These are phyloP conservation scores for Caretta caretta DNA, from an alignment of 2,113 vertebrate species.

Conservation along the genomic window DNA sequence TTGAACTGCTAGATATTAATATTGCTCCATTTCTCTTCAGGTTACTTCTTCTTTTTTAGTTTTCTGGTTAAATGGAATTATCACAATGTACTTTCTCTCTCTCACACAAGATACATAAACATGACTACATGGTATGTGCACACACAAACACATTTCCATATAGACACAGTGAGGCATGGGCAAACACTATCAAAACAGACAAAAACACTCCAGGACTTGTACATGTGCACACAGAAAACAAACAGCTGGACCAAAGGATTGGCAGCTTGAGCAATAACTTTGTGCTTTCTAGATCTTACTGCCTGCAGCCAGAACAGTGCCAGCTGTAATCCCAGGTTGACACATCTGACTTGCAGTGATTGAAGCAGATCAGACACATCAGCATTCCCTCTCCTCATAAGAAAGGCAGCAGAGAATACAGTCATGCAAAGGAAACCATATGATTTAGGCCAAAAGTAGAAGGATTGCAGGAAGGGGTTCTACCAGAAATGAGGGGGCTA, in stretches of 20 bases:
- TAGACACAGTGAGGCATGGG: not conserved
- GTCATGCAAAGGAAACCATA: not conserved
- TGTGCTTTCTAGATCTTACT: constrained; percentile 53
- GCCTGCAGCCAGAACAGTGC: constrained; percentile 48
- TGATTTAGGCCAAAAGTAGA: not conserved
- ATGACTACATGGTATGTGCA: not conserved
- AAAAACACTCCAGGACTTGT: not conserved
- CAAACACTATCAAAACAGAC: not conserved
- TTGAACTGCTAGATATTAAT: constrained; percentile 1
- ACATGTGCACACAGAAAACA: constrained; percentile 5
- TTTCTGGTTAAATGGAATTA: constrained; percentile 26
- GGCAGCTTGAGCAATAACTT: constrained; percentile 41
- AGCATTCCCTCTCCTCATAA: constrained; percentile 18
- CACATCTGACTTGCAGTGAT: constrained; percentile 29
- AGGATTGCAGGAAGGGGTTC: not conserved
- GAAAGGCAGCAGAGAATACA: constrained; percentile 19
- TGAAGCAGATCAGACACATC: constrained; percentile 41
- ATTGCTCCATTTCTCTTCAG: not conserved
- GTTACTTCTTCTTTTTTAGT: constrained; percentile 50
- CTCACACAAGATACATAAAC: not conserved
- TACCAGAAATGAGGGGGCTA: not conserved
- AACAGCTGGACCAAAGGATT: constrained; percentile 46
- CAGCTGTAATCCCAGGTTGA: constrained; percentile 52
- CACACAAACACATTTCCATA: not conserved
- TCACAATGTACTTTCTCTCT: not conserved